Percentiles rank a stretch among this genome's conserved stretches.
Evolutionary conservation across 2,113 vertebrate genomes (phyloP).

Genomic region (Apodemus speciosus): DNA sequence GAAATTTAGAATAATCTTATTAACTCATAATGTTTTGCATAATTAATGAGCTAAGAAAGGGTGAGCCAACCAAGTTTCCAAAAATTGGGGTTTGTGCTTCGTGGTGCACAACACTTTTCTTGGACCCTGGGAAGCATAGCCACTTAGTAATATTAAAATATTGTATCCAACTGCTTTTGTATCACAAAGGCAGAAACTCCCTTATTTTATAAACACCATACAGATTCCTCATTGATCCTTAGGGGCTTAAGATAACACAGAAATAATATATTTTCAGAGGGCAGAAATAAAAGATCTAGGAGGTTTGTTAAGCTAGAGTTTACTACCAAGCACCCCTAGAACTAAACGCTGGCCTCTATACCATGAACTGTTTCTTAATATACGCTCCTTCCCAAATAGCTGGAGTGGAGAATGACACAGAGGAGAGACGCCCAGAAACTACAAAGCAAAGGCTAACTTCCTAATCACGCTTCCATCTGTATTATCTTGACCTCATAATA

Average conservation of each 20-base stretch:
- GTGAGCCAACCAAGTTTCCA: background rate
- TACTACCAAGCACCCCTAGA: background rate
- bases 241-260: background rate
- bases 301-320: background rate
- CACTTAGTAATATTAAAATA: too few relatives aligned
- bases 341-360: background rate
- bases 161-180: background rate
- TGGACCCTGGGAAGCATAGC: background rate
- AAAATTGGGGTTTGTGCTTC: too few relatives aligned
- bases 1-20: background rate
- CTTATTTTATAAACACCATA: background rate
- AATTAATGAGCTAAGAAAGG: background rate
- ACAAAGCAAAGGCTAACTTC: background rate
- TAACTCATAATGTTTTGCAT: conserved; percentile 12
- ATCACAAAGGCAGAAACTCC: background rate
- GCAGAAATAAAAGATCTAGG: background rate
- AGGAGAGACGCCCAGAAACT: background rate
- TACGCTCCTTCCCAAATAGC: background rate
- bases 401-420: background rate
- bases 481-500: background rate
- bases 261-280: background rate
- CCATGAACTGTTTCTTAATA: background rate
- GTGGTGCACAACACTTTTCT: background rate
- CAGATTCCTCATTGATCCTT: background rate
- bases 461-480: background rate